Evolutionary conservation across 1,140 invertebrate species (phyloP).

Genomic region (Kradibia gibbosae): DNA sequence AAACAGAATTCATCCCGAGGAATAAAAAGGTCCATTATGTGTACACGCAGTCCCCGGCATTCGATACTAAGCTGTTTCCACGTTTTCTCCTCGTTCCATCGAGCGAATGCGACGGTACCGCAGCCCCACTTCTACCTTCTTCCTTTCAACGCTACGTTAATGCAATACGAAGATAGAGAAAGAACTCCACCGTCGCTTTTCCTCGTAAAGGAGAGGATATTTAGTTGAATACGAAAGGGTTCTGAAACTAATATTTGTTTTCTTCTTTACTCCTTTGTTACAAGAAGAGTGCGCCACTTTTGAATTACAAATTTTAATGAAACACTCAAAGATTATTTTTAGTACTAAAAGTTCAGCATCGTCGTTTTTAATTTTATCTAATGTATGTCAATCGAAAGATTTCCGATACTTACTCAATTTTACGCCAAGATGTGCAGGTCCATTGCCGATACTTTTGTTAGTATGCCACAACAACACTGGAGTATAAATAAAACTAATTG

Average conservation of each 20-base stretch:
- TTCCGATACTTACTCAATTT: neutral
- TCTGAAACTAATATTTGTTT: constrained; percentile 28
- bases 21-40: constrained; percentile 8
- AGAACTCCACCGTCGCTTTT: neutral
- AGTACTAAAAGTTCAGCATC: neutral
- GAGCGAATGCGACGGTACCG: neutral
- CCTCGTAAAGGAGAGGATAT: neutral
- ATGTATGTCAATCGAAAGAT: neutral
- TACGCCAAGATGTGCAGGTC: too few species aligned
- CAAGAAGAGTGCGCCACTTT: neutral
- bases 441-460: too few species aligned
- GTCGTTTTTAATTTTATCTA: neutral
- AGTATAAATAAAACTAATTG: too few species aligned
- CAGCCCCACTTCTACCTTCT: neutral
- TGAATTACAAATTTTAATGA: constrained; percentile 16
- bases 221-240: neutral
- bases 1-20: neutral
- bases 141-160: constrained; percentile 32
- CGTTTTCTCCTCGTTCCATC: constrained; percentile 8
- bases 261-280: neutral
- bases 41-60: neutral
- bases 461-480: too few species aligned
- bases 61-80: constrained; percentile 5
- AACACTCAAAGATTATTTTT: neutral
- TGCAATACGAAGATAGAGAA: constrained; percentile 5